Evolutionary conservation across 92 coral and sea anemone genomes (phyloP).

Genomic region (Metridium senile): DNA sequence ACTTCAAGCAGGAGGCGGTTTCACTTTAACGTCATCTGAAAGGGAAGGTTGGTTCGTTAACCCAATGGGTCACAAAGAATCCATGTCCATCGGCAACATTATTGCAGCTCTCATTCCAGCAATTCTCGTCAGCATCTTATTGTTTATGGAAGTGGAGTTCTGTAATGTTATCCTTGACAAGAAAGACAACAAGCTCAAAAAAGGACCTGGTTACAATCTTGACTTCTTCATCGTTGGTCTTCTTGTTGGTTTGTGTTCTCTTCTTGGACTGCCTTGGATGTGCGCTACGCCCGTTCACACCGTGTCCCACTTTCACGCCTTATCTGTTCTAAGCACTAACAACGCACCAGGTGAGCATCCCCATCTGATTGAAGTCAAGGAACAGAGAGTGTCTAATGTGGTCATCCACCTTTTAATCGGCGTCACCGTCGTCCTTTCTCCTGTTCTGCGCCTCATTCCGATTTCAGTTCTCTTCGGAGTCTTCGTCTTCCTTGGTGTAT

Average conservation of each 20-base stretch:
- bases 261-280: constrained; percentile 98
- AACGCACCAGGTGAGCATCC: constrained; percentile 98
- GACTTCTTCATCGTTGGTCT: constrained; percentile 91
- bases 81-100: constrained; percentile 57
- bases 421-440: constrained; percentile 75
- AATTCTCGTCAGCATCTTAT: constrained; percentile 89
- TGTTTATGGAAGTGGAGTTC: constrained; percentile 98
- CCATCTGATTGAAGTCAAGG: constrained; percentile 76
- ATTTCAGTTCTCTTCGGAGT: constrained; percentile 94
- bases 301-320: constrained; percentile 91
- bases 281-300: constrained; percentile 99
- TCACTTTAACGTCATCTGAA: constrained; percentile 65
- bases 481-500: constrained; percentile 87
- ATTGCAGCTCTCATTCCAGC: constrained; percentile 92
- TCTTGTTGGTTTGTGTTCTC: constrained; percentile 83
- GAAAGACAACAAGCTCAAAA: constrained; percentile 94
- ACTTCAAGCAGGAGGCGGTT: constrained; percentile 77
- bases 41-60: constrained; percentile 83
- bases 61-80: constrained; percentile 80
- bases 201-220: constrained; percentile 94
- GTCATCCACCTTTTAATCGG: constrained; percentile 93
- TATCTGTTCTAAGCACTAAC: constrained; percentile 80
- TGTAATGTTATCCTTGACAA: constrained; percentile 93
- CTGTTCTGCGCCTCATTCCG: constrained; percentile 86
- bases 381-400: constrained; percentile 91